phyloP scores from a whole-genome alignment of 2,797 vertebrate species.

The Scolopax bukidnonensis region DNA sequence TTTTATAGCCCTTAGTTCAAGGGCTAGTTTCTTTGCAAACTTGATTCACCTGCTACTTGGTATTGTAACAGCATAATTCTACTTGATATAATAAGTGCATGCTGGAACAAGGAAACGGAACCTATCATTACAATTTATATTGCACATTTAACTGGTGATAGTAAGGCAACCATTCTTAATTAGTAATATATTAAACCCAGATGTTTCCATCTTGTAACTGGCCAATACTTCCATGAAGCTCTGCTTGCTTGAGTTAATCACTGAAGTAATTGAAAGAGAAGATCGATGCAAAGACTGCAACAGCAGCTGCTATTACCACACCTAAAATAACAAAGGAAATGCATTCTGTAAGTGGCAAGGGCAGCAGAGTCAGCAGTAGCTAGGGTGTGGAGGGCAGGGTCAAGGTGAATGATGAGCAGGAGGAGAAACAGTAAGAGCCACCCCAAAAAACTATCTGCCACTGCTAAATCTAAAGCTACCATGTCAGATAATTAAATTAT shows the following conservation, averaged over 20 bases:
- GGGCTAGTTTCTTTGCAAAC: constrained; percentile 21
- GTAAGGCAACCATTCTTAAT: constrained; percentile 17
- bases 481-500: not conserved
- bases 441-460: not conserved
- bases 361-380: not conserved
- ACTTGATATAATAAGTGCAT: not conserved
- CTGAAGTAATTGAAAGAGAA: constrained; percentile 82
- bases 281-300: constrained; percentile 70
- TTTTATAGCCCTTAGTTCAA: too few species aligned
- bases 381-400: not conserved
- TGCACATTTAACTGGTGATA: constrained; percentile 14
- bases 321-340: constrained; percentile 70
- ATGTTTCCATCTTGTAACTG: not conserved
- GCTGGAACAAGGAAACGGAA: constrained; percentile 54
- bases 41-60: not conserved
- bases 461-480: not conserved
- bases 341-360: not conserved
- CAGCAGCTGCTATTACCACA: constrained; percentile 68
- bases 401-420: not conserved
- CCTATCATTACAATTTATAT: constrained; percentile 22
- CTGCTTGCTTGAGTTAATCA: constrained; percentile 60
- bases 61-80: not conserved
- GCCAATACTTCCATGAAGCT: constrained; percentile 8
- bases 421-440: not conserved
- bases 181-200: not conserved